Percentiles rank a stretch among this genome's conserved stretches.
Conservation (phyloP, 2,888 invertebrate species). For the Temnothorax unifasciatus region DNA sequence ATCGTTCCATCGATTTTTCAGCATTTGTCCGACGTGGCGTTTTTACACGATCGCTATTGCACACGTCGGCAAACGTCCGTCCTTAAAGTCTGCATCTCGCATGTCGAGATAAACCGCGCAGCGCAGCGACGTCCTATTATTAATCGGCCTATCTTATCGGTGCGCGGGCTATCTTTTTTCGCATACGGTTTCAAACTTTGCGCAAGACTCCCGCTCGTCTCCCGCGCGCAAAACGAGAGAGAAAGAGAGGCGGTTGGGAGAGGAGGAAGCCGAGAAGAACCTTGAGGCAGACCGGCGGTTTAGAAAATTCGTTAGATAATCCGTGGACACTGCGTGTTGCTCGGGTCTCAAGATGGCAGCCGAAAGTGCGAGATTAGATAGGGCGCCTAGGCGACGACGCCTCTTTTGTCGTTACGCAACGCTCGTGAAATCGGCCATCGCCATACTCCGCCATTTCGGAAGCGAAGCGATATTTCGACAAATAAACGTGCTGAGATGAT, state of each 20-base stretch:
- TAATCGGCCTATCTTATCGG: conserved; percentile 74
- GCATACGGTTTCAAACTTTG: conserved; percentile 72
- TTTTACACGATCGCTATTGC: conserved; percentile 6
- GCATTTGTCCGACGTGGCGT: not conserved
- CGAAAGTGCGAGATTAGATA: conserved; percentile 84
- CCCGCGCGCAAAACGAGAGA: not conserved
- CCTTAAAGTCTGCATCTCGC: conserved; percentile 40
- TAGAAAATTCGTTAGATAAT: conserved; percentile 78
- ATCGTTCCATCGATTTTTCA: not conserved
- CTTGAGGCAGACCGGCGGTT: conserved; percentile 69
- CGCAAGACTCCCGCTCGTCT: conserved; percentile 57
- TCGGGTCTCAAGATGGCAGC: conserved; percentile 83
- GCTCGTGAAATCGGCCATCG: conserved; percentile 75
- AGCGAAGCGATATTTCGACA: not conserved
- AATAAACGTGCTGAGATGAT: not conserved
- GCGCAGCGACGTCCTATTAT: conserved; percentile 58
- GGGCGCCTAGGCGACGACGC: conserved; percentile 77
- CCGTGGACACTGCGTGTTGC: conserved; percentile 61
- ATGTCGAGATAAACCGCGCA: conserved; percentile 43
- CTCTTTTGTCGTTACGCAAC: conserved; percentile 70
- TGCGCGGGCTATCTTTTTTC: conserved; percentile 64
- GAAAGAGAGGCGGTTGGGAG: conserved; percentile 4
- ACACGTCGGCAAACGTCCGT: conserved; percentile 8
- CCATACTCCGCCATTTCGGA: conserved; percentile 63
- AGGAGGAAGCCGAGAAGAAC: conserved; percentile 51